Base-by-base conservation (phyloP, 2,888 invertebrate species). In the Bembecia ichneumoniformis region DNA sequence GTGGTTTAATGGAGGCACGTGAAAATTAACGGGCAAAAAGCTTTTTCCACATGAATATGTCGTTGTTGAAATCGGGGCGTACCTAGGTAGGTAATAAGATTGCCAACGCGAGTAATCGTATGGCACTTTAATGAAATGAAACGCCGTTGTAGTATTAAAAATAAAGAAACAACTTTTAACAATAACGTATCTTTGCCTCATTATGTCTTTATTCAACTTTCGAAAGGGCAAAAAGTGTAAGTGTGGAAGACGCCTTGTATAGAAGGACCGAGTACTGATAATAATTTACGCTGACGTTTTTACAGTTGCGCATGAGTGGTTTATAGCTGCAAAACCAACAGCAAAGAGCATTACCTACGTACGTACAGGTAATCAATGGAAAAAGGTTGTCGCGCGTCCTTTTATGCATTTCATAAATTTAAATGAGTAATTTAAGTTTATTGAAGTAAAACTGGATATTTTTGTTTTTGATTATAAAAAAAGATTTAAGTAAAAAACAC, bases 311-410 rank as follows among this genome's bases (percentile, higher is more conserved):
- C 59, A 57, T 54, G 60, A 59, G 61, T 61, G 58, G 58, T 70
- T 74, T 66, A 68, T 67, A 57, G 64, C 55, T 51, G 60, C 61
- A 74, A 74, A 74, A 71, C 71, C 57, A 56, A 46, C 51, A 58
- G 60, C 60, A 60, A 59, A 59, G 43, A 49, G 47, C 49, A 55
- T 58, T 56, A 60, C 55, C 55, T 20, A 58, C 58, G 56, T 59
- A 34, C n/a, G 45, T 51, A 52, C 48, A 52, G 51, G 35, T 47
- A 43, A 28, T 34, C 50, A 35, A 48, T 43, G 48, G 45, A 47
- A 44, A n/a, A 20, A 20, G 35, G 28, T 28, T 49, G 20, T 49
- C 20, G 49, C 34, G 46, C 20, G 9, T 11, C 17, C 36, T 43
- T 49, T 51, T 49, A 36, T 51, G 45, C 40, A n/a, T 51, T 46